Percentiles rank a stretch among this genome's conserved stretches.
phyloP scores from a whole-genome alignment of 2,888 invertebrate genomes.

The Trichogramma dendrolimi region DNA sequence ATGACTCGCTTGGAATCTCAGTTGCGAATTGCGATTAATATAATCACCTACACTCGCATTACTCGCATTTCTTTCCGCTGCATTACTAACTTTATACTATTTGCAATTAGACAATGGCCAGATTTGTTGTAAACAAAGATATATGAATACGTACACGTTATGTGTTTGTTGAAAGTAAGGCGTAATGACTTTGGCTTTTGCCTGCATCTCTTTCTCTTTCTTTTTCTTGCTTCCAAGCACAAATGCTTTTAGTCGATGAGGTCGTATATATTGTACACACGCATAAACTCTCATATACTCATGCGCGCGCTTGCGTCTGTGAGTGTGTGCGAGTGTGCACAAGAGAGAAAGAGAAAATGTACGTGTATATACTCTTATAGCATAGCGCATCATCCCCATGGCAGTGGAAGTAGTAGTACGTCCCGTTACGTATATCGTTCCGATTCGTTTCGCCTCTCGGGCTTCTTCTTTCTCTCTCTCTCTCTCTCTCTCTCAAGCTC shows the following conservation, averaged over 20 bases:
- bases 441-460: constrained; percentile 32
- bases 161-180: constrained; percentile 35
- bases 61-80: too few species aligned
- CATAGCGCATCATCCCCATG: constrained; percentile 35
- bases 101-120: neutral
- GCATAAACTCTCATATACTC: too few species aligned
- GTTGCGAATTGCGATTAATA: too few species aligned
- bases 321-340: too few species aligned
- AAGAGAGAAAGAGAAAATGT: too few species aligned
- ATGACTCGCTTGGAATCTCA: too few species aligned
- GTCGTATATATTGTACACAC: constrained; percentile 34
- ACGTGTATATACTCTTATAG: too few species aligned
- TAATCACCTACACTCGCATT: too few species aligned
- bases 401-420: constrained; percentile 3
- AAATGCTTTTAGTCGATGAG: constrained; percentile 53
- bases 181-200: constrained; percentile 39
- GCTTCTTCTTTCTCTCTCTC: constrained; percentile 26
- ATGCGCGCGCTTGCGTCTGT: too few species aligned
- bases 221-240: constrained; percentile 32
- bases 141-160: constrained; percentile 11
- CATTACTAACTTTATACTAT: too few species aligned
- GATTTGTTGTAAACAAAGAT: constrained; percentile 18
- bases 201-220: too few species aligned
- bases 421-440: constrained; percentile 43
- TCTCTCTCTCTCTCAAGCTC: constrained; percentile 4